Evolutionary conservation across 2,113 vertebrate species (phyloP), one percentile per base, ranked within the genome.

Genomic region (Ginglymostoma cirratum): DNA sequence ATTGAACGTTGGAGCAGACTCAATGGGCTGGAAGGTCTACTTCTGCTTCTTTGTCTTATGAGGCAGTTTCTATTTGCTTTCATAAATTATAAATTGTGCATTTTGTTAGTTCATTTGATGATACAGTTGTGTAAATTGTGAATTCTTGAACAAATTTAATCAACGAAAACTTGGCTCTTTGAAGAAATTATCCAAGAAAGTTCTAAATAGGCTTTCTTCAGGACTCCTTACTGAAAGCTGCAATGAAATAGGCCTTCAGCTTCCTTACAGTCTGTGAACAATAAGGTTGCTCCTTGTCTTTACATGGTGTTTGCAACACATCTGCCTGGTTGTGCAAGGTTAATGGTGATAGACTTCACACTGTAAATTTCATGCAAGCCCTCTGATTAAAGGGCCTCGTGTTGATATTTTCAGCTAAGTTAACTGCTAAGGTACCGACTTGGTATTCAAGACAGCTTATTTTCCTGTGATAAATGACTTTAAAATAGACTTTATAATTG

Each of bases 311-410:
- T 92, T 15, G 17, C 55, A 65, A 61, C 48, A 45, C 66, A 94
- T 67, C 45, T 95, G 42, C 45, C 94, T 95, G 69, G 94, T 95
- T 95, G 94, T 95, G 66, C 67, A 72, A 95, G 94, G 52, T 72
- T 72, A 94, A 67, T 38, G 17, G 34, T 70, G 10, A 76, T 95
- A 45, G 42, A 42, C 45, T 70, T 69, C 3, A 95, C 48, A 95
- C 69, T 45, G 45, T 15, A 72, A 70, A 72, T 72, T 38, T 95
- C 67, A 21, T 72, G 94, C 8, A 72, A 52, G 24, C 67, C 27
- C 66, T 95, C 21, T 72, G 45, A 69, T 69, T 86, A 45, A 45
- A 86, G 24, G 30, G 27, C 12, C 12, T 34, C 30, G 55, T 93
- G 89, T 93, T 83, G 80, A 45, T 5, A 1, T 83, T 42, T 42